Base-by-base conservation (phyloP, 92 coral and sea anemone species). In the Metridium senile region DNA sequence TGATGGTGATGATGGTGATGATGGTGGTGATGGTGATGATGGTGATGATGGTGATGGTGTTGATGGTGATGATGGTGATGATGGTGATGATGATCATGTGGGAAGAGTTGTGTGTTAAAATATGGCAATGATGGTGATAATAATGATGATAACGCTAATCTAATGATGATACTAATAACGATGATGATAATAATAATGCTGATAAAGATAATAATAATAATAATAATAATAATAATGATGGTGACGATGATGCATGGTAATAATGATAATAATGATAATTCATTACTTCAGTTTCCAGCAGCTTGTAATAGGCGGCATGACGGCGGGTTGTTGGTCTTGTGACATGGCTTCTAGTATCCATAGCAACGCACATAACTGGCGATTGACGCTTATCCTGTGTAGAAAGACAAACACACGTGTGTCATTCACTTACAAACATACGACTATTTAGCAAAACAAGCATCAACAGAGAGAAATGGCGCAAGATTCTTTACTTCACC, bases 341-440 rank as follows among this genome's bases (percentile, higher is more conserved):
- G 98, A 94, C 98, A 94, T 91, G 13, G 94, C 98, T 63, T 94
- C 98, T 29, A 94, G 87, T 57, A 94, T 89, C 98, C 98, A 94
- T 66, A 89, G 80, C 74, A 94, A 68, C 81, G 97, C 98, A 47
- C 98, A 94, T 1, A 94, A 78, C 83, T 94, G 98, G 29, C 98
- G 98, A 70, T 92, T 91, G 26, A 92, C 87, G 56, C 87, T 89
- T 56, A 89, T 77, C 77, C 98, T 94, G 69, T 0, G 35, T 11
- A 54, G 11, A 13, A 28, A 0, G 43, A 73, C 25, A 28, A 32
- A 43, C 33, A 22, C 65, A 56, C 18, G 21, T 28, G 20, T 25
- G 34, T 30, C 26, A 32, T 53, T 19, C 16, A 23, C 21, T 53
- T 19, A 4, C 51, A 45, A 45, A 45, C 17, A 45, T n/a, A n/a